phyloP scores from a whole-genome alignment of 2,888 invertebrate species.

The Drosophila putrida region DNA sequence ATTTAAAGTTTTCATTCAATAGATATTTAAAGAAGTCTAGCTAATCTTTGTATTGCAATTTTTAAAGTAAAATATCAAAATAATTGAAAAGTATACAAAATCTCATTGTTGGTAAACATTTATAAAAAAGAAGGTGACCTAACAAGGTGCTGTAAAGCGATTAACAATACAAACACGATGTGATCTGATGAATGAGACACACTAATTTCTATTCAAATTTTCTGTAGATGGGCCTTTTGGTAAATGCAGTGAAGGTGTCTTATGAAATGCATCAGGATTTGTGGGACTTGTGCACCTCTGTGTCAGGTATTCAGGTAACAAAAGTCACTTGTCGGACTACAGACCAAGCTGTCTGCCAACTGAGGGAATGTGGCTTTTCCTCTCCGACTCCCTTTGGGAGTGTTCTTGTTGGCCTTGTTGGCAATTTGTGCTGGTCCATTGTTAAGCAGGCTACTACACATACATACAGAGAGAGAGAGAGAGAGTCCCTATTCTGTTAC shows the following conservation, averaged over 20 bases:
- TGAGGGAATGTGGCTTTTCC: constrained; percentile 18
- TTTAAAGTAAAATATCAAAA: no score
- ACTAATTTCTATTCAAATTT: constrained; percentile 25
- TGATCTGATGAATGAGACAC: constrained; percentile 21
- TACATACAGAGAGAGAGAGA: no score
- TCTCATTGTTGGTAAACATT: no score
- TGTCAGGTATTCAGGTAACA: constrained; percentile 29
- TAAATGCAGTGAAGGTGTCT: neutral
- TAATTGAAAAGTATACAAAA: no score
- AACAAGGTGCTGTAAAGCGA: constrained; percentile 3
- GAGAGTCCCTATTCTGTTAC: constrained; percentile 23
- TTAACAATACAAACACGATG: constrained; percentile 25
- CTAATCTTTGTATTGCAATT: neutral
- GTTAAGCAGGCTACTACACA: constrained; percentile 37
- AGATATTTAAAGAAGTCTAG: neutral
- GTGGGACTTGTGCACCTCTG: constrained; percentile 4
- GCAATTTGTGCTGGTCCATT: constrained; percentile 62
- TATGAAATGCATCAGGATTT: constrained; percentile 10
- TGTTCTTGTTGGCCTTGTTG: constrained; percentile 31
- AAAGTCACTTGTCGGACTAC: constrained; percentile 48
- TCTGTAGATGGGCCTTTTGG: constrained; percentile 2
- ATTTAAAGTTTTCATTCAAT: no score
- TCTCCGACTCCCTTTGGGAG: neutral
- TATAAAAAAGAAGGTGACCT: neutral
- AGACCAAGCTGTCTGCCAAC: constrained; percentile 37